Conservation (phyloP, 2,113 vertebrate genomes). For the Grus americana region DNA sequence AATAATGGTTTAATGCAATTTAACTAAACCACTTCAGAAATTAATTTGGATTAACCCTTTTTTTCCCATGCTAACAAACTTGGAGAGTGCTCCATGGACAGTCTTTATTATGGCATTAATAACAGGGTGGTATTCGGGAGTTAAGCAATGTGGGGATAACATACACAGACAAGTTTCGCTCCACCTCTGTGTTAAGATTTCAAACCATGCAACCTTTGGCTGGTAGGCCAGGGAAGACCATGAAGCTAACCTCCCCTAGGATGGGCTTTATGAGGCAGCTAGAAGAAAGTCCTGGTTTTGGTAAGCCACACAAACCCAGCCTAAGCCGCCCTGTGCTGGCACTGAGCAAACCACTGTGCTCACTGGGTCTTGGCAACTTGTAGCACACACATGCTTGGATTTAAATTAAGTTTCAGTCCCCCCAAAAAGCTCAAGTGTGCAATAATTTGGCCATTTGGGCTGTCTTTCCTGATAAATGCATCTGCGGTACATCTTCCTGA, state of each 20-base stretch:
- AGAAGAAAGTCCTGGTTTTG: neutral
- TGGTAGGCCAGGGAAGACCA: neutral
- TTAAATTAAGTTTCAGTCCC: neutral
- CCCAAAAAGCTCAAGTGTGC: neutral
- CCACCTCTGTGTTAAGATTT: neutral
- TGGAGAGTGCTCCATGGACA: neutral
- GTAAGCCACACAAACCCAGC: neutral
- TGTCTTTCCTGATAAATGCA: neutral
- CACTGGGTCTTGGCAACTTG: neutral
- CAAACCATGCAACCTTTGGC: neutral
- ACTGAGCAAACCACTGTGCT: accelerated
- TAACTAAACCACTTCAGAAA: neutral
- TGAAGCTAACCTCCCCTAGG: neutral
- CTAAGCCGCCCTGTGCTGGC: accelerated
- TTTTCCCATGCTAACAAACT: neutral
- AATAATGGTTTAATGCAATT: neutral
- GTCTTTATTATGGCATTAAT: neutral
- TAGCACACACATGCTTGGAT: neutral
- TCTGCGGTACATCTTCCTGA: neutral
- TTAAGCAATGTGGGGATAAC: neutral
- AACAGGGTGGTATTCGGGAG: neutral
- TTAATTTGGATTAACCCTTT: neutral
- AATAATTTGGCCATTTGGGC: neutral
- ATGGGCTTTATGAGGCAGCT: neutral
- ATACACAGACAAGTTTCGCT: neutral